phyloP scores from a whole-genome alignment of 2,113 vertebrate genomes.

The Sceloporus tristichus region DNA sequence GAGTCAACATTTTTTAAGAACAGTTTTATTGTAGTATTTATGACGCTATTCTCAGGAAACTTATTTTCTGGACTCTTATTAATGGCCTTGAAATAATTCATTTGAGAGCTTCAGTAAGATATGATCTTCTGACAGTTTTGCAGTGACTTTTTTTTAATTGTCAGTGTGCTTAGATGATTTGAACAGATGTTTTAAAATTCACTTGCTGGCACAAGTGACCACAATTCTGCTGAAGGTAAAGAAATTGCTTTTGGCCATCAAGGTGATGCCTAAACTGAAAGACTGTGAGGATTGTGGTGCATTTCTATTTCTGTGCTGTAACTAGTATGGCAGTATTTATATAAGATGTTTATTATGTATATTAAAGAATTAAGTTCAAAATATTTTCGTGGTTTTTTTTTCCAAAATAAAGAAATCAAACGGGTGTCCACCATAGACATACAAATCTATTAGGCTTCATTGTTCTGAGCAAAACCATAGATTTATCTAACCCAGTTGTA shows the following conservation, averaged over 20 bases:
- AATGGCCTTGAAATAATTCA: neutral
- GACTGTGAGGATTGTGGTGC: slow-evolving; percentile 8
- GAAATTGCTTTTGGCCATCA: neutral
- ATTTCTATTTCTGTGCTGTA: slow-evolving; percentile 23
- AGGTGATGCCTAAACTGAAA: slow-evolving; percentile 16
- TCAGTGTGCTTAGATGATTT: neutral
- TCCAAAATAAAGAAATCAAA: neutral
- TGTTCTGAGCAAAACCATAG: neutral
- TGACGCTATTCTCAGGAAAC: neutral
- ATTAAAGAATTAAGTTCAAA: slow-evolving; percentile 49
- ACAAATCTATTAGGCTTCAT: neutral
- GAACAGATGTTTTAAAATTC: slow-evolving; percentile 31
- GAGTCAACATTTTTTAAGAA: neutral
- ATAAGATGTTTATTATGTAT: slow-evolving; percentile 50
- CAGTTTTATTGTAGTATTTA: neutral
- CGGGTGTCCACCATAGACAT: neutral
- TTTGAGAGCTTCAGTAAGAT: neutral
- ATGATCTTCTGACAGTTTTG: neutral
- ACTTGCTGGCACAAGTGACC: slow-evolving; percentile 43
- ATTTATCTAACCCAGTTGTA: no score
- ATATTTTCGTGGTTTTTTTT: neutral
- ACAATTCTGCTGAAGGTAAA: slow-evolving; percentile 23
- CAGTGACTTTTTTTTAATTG: neutral
- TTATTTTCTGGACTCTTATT: neutral
- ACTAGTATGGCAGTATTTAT: slow-evolving; percentile 26